Base-by-base conservation (phyloP, 23 tunicate genomes). In the Botrylloides violaceus region DNA sequence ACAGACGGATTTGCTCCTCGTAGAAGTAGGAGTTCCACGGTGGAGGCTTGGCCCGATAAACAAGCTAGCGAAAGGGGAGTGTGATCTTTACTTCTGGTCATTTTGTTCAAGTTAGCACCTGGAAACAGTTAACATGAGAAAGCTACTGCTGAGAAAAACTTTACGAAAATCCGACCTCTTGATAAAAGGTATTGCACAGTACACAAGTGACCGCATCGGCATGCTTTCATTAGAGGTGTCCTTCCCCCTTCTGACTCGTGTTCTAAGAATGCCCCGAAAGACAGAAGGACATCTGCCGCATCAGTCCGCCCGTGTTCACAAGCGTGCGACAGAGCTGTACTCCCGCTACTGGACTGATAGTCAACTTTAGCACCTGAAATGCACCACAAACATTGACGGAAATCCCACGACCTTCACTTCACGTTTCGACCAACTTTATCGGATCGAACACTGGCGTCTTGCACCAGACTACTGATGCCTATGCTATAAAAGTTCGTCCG, bases 181-280 rank as follows among this genome's bases (percentile, higher is more conserved):
- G 78, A 70, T 2, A 90, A 63, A 37, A 90, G 90, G 61, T 66
- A 83, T 35, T 90, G 81, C 3, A 95, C 99, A 28, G 99, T 87
- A 70, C 81, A 75, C 29, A 87, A 76, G 65, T 95, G 95, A 1
- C 99, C 99, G 12, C 84, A 91, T 1, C 99, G 62, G 3, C 95
- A 84, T 3, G 99, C 99, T 48, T 89, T 84, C 99, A 95, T 95
- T 57, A 95, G 83, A 19, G 99, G 99, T n/a, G 99, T 95, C 25
- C 99, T 70, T 2, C 99, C 99, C 2, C 96, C 87, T 72, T 95
- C 99, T 0, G 99, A 90, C 33, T 89, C 87, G 48, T 87, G 92
- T 57, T 95, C 99, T 6, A 95, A 61, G 19, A 77, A 80, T 4
- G 96, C 99, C 9, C 99, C 99, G 1, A 77, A 81, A 19, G 78